Base-by-base conservation (phyloP, 2,113 vertebrate genomes). In the Perccottus glenii region DNA sequence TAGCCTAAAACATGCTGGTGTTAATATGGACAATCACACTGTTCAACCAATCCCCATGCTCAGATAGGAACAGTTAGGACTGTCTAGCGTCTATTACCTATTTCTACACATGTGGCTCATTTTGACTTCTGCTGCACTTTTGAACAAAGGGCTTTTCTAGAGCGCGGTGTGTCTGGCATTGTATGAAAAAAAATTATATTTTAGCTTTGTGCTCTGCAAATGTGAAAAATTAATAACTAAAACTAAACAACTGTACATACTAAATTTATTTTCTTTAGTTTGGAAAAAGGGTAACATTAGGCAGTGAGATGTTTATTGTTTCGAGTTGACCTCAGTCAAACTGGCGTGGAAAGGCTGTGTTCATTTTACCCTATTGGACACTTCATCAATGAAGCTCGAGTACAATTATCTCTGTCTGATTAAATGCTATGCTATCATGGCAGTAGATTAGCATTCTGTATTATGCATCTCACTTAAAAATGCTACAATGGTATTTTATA, bases 131-230 rank as follows among this genome's bases (percentile, higher is more conserved):
- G 19, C 19, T 27, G 19, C 19, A 27, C 19, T 27, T 27, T 27
- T 27, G 19, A 27, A 27, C 19, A 27, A 27, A 27, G 19, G 19
- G 19, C 19, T 27, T 27, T 27, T 27, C 19, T 27, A 1, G 19
- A 27, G 19, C 1, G 19, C 3, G 19, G 19, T 27, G 64, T 49
- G 66, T 33, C 19, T 56, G 62, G 53, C 65, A 73, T 63, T 77
- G 69, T n/a, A 55, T 45, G 75, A 77, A 42, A 91, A 70, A 90
- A 93, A 94, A 95, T 93, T 94, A 95, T 95, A 92, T 64, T 81
- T 87, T 88, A 91, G 91, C 87, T 93, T 90, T 92, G 88, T 89
- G 86, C 83, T 75, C 80, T 88, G 87, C 81, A 92, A 93, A 95
- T 90, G 90, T 86, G 93, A 94, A 90, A 80, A 84, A 87, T 87